These are phyloP conservation scores for Gadus chalcogrammus DNA, from an alignment of 2,113 vertebrate genomes.

Conservation along the genomic window DNA sequence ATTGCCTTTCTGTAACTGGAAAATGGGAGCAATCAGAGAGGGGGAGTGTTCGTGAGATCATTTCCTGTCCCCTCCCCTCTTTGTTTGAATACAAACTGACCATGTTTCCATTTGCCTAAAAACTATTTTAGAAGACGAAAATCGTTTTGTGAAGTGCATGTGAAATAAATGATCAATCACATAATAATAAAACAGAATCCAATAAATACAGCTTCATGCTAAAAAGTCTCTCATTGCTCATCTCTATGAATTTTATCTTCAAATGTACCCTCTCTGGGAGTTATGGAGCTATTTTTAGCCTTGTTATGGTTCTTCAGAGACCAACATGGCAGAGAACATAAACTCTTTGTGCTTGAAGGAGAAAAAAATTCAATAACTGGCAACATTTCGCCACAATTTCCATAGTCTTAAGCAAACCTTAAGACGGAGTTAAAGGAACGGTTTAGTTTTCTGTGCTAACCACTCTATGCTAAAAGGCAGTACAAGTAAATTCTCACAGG, in stretches of 20 bases:
- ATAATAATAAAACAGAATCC: not conserved
- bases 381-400: no score
- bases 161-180: not conserved
- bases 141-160: not conserved
- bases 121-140: slow-evolving; percentile 25
- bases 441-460: not conserved
- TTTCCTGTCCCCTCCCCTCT: slow-evolving; percentile 67
- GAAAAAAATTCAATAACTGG: no score
- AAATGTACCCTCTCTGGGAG: not conserved
- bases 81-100: slow-evolving; percentile 57
- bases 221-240: no score
- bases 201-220: not conserved
- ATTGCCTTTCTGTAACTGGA: slow-evolving; percentile 68
- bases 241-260: no score
- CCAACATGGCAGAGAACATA: no score
- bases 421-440: no score
- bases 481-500: slow-evolving; percentile 38
- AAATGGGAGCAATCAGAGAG: slow-evolving; percentile 73
- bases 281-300: not conserved
- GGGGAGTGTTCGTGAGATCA: slow-evolving; percentile 73
- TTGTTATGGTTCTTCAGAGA: not conserved
- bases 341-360: not conserved
- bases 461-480: slow-evolving; percentile 14
- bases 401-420: no score
- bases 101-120: slow-evolving; percentile 64